Evolutionary conservation across 2,888 invertebrate genomes (phyloP), one percentile per base, ranked within the genome.

Genomic region (Congeria kusceri): DNA sequence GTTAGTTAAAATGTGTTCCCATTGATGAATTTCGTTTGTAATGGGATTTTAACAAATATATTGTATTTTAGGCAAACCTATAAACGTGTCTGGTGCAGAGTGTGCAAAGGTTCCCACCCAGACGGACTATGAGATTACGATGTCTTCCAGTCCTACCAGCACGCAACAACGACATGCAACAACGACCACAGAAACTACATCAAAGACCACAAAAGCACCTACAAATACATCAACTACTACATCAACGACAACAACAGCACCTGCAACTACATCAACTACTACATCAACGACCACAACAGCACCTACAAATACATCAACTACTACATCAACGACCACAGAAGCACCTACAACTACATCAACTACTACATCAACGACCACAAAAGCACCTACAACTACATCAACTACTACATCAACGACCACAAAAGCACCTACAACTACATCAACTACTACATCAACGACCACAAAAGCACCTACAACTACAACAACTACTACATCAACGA

Each of bases 271-370:
- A 29, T 25, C 59, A 27, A 49, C 68, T 5, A 58, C 67, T 2
- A 46, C 68, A 39, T 46, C 66, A 49, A n/a, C 63, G 20, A 20
- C 65, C 15, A 49, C 73, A 39, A 47, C 77, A 28, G n/a, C 53
- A 44, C 3, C 66, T 7, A 13, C 47, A 39, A 61, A 47, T 61
- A 39, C 56, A 3, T 29, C 69, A 9, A 20, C 63, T 1, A 68
- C 68, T 9, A 64, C 69, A 20, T n/a, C 65, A 23, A 11, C 61
- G 29, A 63, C 62, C 23, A 20, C 61, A 25, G 25, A 58, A n/a
- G 3, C 66, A 53, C 32, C 49, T 39, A 9, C 25, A 47, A 18
- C 58, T 1, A 29, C 65, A 28, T 18, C 44, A 9, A 15, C 61
- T 25, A 4, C 62, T 2, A 56, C 67, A 20, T 13, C 46, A 39